Conservation (phyloP, 2,113 vertebrate species). For the Macroglossus sobrinus region DNA sequence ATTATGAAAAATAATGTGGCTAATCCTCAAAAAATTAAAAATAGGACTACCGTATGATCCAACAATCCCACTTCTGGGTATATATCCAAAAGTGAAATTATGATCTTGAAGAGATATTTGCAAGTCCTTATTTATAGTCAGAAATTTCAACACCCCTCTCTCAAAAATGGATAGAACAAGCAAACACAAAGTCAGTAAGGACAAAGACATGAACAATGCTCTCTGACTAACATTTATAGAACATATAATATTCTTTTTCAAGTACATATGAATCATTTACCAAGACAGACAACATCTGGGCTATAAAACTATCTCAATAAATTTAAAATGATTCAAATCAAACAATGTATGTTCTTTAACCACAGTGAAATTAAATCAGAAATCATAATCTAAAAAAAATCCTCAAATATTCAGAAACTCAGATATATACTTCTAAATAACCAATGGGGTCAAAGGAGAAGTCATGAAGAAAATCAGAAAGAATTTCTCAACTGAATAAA, state of each 20-base stretch:
- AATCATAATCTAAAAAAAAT: neutral
- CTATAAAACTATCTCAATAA: slow-evolving; percentile 37
- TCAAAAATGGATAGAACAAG: slow-evolving; percentile 1
- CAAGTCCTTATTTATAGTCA: neutral
- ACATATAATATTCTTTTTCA: slow-evolving; percentile 5
- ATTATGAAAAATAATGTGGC: neutral
- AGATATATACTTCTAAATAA: neutral
- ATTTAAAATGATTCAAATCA: slow-evolving; percentile 25
- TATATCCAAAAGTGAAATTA: neutral
- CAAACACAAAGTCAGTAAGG: neutral
- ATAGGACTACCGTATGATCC: neutral
- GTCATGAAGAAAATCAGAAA: slow-evolving; percentile 11
- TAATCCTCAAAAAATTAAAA: neutral
- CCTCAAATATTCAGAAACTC: neutral
- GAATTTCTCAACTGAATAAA: neutral
- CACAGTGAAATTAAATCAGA: slow-evolving; percentile 4
- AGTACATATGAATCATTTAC: neutral
- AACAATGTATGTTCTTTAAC: neutral
- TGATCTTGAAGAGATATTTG: neutral
- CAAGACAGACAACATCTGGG: neutral
- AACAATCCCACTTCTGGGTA: neutral
- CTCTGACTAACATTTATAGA: neutral
- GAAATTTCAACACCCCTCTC: neutral
- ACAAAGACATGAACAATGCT: neutral
- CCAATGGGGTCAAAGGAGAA: neutral